Evolutionary conservation across 2,888 invertebrate species (phyloP), one percentile per base, ranked within the genome.

Genomic region (Scaeva pyrastri): DNA sequence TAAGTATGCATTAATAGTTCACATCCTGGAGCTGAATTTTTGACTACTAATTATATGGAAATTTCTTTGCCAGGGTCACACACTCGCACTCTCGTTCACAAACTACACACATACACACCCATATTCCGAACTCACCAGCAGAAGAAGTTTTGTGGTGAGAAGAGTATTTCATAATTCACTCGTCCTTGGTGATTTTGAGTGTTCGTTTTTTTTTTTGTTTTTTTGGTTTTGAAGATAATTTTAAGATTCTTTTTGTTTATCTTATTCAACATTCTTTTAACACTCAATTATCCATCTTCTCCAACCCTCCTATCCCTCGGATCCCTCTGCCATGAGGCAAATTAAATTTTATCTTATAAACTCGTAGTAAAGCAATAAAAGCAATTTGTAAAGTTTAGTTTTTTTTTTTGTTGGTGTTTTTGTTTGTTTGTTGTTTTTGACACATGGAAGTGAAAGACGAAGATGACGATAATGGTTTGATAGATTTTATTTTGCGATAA

Each of bases 401-500:
- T 60, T 55, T 21, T 41, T 68, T 31, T 6, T 50, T n/a, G 50
- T 50, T 52, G 26, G 11, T 41, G 41, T 41, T 41, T 5, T 41
- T 5, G 31, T 31, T 31, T 31, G 21, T 8, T 50, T 16, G 52
- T 52, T 52, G 26, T 31, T 31, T 56, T 26, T 55, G 8, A 31
- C 26, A 56, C 6, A 26, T 16, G 31, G 5, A 31, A 31, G n/a
- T n/a, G n/a, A n/a, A n/a, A n/a, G n/a, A 66, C 12, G 14, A 41
- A 62, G 36, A 74, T 68, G 55, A 52, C 48, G 76, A 45, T 82
- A 77, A 72, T 72, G 72, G 77, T 52, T 77, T 76, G 76, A 76
- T 81, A 70, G 58, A 76, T 78, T 66, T 68, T 55, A 11, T 16
- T 48, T 62, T 68, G 58, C 23, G 50, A 71, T 58, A 66, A 66